Evolutionary conservation across 2,797 vertebrate genomes (phyloP), one percentile per base, ranked within the genome.

Genomic region (Channa striata): DNA sequence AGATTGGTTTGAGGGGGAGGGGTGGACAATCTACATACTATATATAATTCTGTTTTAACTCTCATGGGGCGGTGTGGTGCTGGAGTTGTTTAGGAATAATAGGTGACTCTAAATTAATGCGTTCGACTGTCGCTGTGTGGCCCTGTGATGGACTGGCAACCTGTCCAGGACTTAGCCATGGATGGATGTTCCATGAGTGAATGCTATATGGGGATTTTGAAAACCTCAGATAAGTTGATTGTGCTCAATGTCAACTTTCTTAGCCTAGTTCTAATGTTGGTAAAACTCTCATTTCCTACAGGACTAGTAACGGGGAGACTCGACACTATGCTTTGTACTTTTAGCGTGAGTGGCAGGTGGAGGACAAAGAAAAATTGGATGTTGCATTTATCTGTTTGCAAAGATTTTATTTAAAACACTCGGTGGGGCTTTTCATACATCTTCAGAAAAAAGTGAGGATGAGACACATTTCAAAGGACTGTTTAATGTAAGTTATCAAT

Each of bases 311-410:
- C n/a, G n/a, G n/a, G n/a, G n/a, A 40, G 12, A 40, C 12, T 40
- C 13, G 14, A 13, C 14, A 40, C 12, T 40, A 49, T 68, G 34
- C 23, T 12, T 11, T 56, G 13, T 61, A 46, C 25, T 50, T 50
- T 75, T 56, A n/a, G 20, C 68, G 23, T 62, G 30, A 36, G 19
- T 0, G 16, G 14, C 48, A 64, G 42, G 46, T 57, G 19, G 67
- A 71, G 69, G 49, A 14, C 64, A 51, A 65, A 65, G 36, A 14
- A 25, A 19, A 39, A 69, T 16, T 60, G 46, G 21, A 49, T 17
- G 59, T 8, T 13, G 12, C 43, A 47, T 77, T 59, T 50, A 61
- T 77, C 51, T 53, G 36, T 75, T 77, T 74, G 30, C 25, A 53
- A 39, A 36, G 17, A 47, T 34, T 69, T 19, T 0, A 21, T 61